Evolutionary conservation across 1,140 invertebrate genomes (phyloP).

Genomic region (Mactra quadrangularis): DNA sequence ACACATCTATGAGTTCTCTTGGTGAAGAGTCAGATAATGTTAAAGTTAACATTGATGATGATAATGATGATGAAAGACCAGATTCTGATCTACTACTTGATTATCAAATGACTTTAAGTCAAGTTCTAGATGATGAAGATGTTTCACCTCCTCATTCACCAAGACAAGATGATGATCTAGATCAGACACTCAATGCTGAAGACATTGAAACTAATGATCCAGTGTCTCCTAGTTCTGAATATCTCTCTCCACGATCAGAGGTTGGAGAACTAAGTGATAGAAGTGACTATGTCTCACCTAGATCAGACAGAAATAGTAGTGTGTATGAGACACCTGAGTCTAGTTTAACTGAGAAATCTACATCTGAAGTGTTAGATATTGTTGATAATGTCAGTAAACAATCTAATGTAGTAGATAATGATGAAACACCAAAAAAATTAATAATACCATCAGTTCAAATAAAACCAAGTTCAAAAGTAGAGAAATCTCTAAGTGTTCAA

Average conservation of each 20-base stretch:
- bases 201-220: slow-evolving; percentile 27
- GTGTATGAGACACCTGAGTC: slow-evolving; percentile 73
- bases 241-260: slow-evolving; percentile 54
- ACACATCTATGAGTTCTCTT: slow-evolving; percentile 75
- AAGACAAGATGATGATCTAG: slow-evolving; percentile 57
- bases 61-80: slow-evolving; percentile 73
- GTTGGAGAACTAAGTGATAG: slow-evolving; percentile 43
- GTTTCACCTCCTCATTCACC: slow-evolving; percentile 28
- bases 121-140: slow-evolving; percentile 66
- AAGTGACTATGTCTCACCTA: slow-evolving; percentile 35
- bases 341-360: slow-evolving; percentile 65
- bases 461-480: slow-evolving; percentile 42
- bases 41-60: slow-evolving; percentile 63
- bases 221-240: slow-evolving; percentile 32
- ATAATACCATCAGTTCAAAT: slow-evolving; percentile 10
- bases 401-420: slow-evolving; percentile 39
- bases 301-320: slow-evolving; percentile 65
- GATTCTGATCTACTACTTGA: slow-evolving; percentile 76
- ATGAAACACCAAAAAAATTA: slow-evolving; percentile 37
- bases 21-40: slow-evolving; percentile 69
- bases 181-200: slow-evolving; percentile 66
- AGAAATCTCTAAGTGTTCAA: slow-evolving; percentile 12
- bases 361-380: neutral
- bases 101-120: slow-evolving; percentile 74
- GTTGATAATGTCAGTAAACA: neutral